Percentiles rank a stretch among this genome's conserved stretches.
Conservation (phyloP, 2,113 vertebrate genomes). For the Trematomus loennbergii region DNA sequence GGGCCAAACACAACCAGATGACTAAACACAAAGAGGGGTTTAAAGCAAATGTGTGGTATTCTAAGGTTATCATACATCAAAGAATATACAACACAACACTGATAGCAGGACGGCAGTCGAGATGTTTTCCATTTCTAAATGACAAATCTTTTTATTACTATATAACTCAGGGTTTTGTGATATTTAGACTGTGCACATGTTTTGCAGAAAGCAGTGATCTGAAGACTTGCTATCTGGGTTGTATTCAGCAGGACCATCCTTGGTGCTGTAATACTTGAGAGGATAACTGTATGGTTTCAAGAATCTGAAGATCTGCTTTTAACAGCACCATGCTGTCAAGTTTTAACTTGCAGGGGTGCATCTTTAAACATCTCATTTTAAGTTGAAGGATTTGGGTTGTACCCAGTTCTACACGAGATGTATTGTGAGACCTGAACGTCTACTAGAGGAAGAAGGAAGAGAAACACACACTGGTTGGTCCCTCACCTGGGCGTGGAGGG, state of each 20-base stretch:
- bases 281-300: not conserved
- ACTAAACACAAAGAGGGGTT: conserved; percentile 11
- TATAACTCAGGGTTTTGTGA: conserved; percentile 3
- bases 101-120: not conserved
- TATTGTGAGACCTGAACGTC: not conserved
- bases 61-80: conserved; percentile 17
- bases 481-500: conserved; percentile 97
- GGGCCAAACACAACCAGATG: conserved; percentile 5
- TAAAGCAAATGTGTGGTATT: not conserved
- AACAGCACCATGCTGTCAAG: not conserved
- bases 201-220: not conserved
- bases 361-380: not conserved
- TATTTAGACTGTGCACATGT: not conserved
- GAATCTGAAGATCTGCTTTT: not conserved
- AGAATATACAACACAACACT: conserved; percentile 1
- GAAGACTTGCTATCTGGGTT: not conserved
- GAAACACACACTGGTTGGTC: conserved; percentile 71
- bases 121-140: conserved; percentile 32
- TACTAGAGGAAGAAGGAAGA: not conserved
- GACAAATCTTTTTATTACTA: not conserved
- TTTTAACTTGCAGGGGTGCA: not conserved
- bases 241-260: not conserved
- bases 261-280: conserved; percentile 16
- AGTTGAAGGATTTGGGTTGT: not conserved
- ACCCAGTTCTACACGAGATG: not conserved